Evolutionary conservation across 2,888 invertebrate genomes (phyloP), one percentile per base, ranked within the genome.

Genomic region (Hydropsyche betteni): DNA sequence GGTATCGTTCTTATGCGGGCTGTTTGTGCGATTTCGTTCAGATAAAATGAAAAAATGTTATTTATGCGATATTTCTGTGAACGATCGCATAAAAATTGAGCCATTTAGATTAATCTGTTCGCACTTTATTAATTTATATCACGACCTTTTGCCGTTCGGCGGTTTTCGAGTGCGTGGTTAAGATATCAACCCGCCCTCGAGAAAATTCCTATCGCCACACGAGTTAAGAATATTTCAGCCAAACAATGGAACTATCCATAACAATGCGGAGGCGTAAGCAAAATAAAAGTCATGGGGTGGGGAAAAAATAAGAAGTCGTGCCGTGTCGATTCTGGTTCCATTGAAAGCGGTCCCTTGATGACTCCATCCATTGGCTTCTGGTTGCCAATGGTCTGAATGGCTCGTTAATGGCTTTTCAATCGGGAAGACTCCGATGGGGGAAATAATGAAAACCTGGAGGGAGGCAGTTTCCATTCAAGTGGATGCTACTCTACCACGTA

Each of bases 351-450:
- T 61, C 44, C 38, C 33, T 33, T 72, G 72, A 72, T 72, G 72
- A 72, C 55, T 72, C 34, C 14, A 58, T 53, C 72, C 55, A 36
- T 72, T 58, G 72, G 55, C 72, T 44, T 72, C 44, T 36, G 72
- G 16, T 72, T 72, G 72, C 50, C 44, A 58, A 72, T 61, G 70
- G 52, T 34, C 24, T 72, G 72, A 72, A 72, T 72, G 38, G 72
- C 16, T 72, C 72, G 61, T 72, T 72, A 72, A 72, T 72, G 58
- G 72, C 72, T 72, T 72, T 72, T 72, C 72, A 72, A 72, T 72
- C 51, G 70, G 52, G 70, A 70, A 70, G 53, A 70, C 70, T 72
- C 7, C 44, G n/a, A 58, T 14, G 72, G 38, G 53, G 34, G 50
- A 72, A 72, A 72, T 72, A 72, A 72, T 72, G 72, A 72, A 72